phyloP scores from a whole-genome alignment of 2,797 vertebrate genomes.

The Pantherophis alleghaniensis region DNA sequence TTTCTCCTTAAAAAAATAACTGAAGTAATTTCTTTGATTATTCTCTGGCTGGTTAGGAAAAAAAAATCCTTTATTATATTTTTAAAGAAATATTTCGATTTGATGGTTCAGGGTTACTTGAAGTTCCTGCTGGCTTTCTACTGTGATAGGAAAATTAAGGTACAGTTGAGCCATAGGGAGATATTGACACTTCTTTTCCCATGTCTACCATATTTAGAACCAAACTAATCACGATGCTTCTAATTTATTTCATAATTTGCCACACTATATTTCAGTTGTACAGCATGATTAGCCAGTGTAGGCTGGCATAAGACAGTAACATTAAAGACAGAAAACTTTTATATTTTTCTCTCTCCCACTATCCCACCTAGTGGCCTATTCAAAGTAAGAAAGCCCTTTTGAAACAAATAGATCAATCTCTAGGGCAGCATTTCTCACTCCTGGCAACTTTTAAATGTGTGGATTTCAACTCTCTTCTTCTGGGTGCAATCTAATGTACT shows the following conservation, averaged over 20 bases:
- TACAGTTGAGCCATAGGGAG: background rate
- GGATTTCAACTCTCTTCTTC: background rate
- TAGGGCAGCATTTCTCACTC: background rate
- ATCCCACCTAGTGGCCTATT: background rate
- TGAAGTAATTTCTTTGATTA: background rate
- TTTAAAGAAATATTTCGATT: background rate
- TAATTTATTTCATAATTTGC: slow-evolving; percentile 12
- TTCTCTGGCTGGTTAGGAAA: background rate
- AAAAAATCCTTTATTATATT: background rate
- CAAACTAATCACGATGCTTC: background rate
- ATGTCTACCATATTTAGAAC: background rate
- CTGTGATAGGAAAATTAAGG: background rate
- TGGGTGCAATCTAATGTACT: background rate
- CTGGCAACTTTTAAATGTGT: background rate
- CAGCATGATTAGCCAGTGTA: slow-evolving; percentile 20
- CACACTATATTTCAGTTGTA: background rate
- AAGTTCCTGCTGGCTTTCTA: slow-evolving; percentile 24
- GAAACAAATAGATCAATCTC: background rate
- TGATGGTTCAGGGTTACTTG: background rate
- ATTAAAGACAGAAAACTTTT: background rate
- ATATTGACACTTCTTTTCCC: background rate
- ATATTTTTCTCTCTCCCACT: background rate
- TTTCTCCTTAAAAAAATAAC: background rate
- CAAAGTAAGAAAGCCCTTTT: background rate
- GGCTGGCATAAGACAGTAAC: background rate